phyloP scores from a whole-genome alignment of 2,888 invertebrate genomes.

The Dimorphilus gyrociliatus region DNA sequence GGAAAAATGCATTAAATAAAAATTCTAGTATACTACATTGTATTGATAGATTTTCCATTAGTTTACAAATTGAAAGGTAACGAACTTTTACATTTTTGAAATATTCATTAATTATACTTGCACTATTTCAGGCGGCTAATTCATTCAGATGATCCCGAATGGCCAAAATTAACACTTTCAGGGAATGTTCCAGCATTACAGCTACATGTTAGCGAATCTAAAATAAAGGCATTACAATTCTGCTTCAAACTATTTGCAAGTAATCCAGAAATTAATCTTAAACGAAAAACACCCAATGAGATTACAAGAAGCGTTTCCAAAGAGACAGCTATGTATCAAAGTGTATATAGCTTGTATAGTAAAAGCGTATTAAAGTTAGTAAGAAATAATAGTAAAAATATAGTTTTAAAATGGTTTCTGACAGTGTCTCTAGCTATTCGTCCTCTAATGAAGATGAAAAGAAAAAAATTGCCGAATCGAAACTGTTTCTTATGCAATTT shows the following conservation, averaged over 20 bases:
- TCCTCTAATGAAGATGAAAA: too few relatives aligned
- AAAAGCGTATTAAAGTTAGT: too few relatives aligned
- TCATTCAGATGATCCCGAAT: slow-evolving; percentile 65
- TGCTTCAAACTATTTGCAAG: too few relatives aligned
- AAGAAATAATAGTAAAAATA: too few relatives aligned
- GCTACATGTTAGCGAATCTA: slow-evolving; percentile 75
- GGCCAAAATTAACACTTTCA: slow-evolving; percentile 62
- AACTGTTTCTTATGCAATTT: slow-evolving; percentile 64
- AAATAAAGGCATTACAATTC: too few relatives aligned
- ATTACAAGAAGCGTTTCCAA: too few relatives aligned
- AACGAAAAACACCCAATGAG: too few relatives aligned
- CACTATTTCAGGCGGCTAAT: slow-evolving; percentile 49
- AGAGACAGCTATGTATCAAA: too few relatives aligned
- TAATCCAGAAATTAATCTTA: too few relatives aligned
- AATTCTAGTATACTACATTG: slow-evolving; percentile 69
- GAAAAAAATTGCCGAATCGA: slow-evolving; percentile 23
- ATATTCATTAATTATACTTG: neutral
- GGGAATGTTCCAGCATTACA: slow-evolving; percentile 72
- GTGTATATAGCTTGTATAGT: too few relatives aligned
- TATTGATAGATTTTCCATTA: slow-evolving; percentile 53
- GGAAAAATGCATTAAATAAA: slow-evolving; percentile 70
- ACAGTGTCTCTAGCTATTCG: too few relatives aligned
- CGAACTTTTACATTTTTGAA: neutral
- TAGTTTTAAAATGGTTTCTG: too few relatives aligned
- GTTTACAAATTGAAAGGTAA: slow-evolving; percentile 33